A percentile compares a stretch with the other conserved stretches of the same genome.
These are phyloP conservation scores for Muschampia plurimacula DNA, from an alignment of 2,888 invertebrate genomes.

Conservation along the genomic window DNA sequence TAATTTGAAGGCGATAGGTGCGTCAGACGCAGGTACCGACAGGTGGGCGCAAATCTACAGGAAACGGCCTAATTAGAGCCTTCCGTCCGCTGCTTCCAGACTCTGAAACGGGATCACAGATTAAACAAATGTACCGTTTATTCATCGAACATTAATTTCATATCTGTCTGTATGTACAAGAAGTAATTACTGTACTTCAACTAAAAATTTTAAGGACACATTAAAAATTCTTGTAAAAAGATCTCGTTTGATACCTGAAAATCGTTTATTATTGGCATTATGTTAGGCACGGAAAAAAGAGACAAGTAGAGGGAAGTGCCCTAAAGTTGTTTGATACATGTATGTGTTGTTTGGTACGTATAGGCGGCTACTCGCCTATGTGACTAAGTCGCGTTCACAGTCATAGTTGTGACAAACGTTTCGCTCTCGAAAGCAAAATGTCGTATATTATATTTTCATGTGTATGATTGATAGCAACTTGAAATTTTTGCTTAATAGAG, in stretches of 20 bases:
- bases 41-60: constrained; percentile 83
- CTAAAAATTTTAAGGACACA: too few relatives aligned
- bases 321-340: too few relatives aligned
- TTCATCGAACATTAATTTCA: constrained; percentile 31
- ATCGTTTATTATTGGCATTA: not conserved
- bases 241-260: not conserved
- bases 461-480: too few relatives aligned
- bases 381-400: too few relatives aligned
- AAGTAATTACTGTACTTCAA: too few relatives aligned
- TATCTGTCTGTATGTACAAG: not conserved
- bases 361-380: too few relatives aligned
- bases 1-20: constrained; percentile 69
- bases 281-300: not conserved
- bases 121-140: constrained; percentile 63
- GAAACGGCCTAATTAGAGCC: constrained; percentile 74
- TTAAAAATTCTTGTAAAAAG: too few relatives aligned
- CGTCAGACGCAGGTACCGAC: constrained; percentile 73
- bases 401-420: too few relatives aligned
- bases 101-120: constrained; percentile 55
- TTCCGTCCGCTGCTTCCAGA: constrained; percentile 54
- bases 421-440: too few relatives aligned
- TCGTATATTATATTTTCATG: too few relatives aligned
- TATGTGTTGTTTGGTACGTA: too few relatives aligned
- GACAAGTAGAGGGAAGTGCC: not conserved
- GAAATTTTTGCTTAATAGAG: too few relatives aligned